Evolutionary conservation across 2,113 vertebrate species (phyloP).

Genomic region (Podarcis muralis): DNA sequence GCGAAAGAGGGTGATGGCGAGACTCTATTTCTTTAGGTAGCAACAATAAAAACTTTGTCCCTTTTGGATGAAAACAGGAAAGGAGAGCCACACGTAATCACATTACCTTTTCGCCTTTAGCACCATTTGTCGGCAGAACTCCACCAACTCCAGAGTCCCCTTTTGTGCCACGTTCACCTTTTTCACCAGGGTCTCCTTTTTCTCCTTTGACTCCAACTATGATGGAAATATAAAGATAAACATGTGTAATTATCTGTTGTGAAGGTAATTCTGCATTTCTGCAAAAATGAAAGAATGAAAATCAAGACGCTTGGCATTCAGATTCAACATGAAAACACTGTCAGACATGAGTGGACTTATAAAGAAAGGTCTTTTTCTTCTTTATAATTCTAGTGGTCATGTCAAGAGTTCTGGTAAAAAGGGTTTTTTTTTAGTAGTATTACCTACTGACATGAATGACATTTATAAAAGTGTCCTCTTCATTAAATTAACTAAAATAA

Average conservation of each 20-base stretch:
- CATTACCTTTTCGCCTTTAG: conserved; percentile 81
- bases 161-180: conserved; percentile 77
- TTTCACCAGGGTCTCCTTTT: conserved; percentile 79
- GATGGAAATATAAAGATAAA: conserved; percentile 27
- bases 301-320: not conserved
- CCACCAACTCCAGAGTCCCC: conserved; percentile 73
- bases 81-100: not conserved
- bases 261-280: too few relatives aligned
- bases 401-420: not conserved
- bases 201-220: conserved; percentile 67
- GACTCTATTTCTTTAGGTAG: not conserved
- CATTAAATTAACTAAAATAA: not conserved
- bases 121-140: conserved; percentile 44
- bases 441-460: not conserved
- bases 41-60: too few relatives aligned
- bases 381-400: not conserved
- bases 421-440: too few relatives aligned
- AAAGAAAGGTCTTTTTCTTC: not conserved
- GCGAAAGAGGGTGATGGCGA: not conserved
- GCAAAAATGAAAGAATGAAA: not conserved
- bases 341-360: not conserved
- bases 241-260: not conserved
- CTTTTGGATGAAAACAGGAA: not conserved
- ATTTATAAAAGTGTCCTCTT: not conserved
- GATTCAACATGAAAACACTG: not conserved